Conservation (phyloP, 1,140 invertebrate species). For the Mercenaria mercenaria region DNA sequence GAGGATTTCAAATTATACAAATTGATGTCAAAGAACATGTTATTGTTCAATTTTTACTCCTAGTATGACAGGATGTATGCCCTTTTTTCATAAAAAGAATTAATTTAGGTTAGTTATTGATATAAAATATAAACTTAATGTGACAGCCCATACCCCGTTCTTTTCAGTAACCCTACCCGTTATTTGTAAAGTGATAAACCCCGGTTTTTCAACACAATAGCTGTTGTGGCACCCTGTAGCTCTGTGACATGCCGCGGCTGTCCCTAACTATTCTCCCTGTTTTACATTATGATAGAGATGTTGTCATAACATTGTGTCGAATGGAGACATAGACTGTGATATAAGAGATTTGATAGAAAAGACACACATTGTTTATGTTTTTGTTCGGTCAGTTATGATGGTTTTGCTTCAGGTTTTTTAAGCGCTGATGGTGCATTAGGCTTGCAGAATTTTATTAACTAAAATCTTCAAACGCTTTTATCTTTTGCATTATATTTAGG, state of each 20-base stretch:
- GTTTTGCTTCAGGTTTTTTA: too few species aligned
- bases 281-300: background rate
- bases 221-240: background rate
- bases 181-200: constrained; percentile 16
- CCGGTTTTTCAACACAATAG: background rate
- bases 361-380: background rate
- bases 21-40: background rate
- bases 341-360: background rate
- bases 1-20: background rate
- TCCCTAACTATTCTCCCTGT: background rate
- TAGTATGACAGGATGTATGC: background rate
- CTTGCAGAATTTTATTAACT: too few species aligned
- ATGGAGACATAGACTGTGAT: background rate
- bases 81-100: background rate
- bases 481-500: too few species aligned
- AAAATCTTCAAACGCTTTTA: too few species aligned
- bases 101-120: constrained; percentile 21
- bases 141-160: background rate
- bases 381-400: too few species aligned
- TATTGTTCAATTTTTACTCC: background rate
- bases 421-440: too few species aligned
- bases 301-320: background rate
- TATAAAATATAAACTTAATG: constrained; percentile 16
- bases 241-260: background rate
- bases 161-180: background rate